These are phyloP conservation scores for Argyrosomus japonicus DNA, from an alignment of 2,113 vertebrate species.

Conservation along the genomic window DNA sequence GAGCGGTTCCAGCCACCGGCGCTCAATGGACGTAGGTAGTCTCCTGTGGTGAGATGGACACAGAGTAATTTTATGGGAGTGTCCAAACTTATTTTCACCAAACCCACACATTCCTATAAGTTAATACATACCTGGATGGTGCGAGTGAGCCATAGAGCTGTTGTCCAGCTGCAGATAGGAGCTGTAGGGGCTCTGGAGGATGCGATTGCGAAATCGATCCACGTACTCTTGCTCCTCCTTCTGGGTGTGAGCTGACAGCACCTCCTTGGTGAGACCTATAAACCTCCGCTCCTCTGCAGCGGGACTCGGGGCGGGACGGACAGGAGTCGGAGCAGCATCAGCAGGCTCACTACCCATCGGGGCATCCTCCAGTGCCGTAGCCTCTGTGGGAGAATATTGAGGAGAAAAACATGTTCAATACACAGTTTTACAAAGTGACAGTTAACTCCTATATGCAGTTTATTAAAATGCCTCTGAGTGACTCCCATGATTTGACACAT, in stretches of 20 bases:
- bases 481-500: constrained; percentile 1
- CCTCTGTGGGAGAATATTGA: constrained; percentile 84
- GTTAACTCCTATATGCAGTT: not conserved
- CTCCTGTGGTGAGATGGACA: constrained; percentile 64
- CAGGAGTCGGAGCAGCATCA: constrained; percentile 74
- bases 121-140: constrained; percentile 82
- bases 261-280: constrained; percentile 89
- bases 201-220: constrained; percentile 86
- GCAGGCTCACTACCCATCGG: constrained; percentile 82
- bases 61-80: not conserved
- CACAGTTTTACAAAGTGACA: not conserved
- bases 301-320: constrained; percentile 59
- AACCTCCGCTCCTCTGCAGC: constrained; percentile 79
- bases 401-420: not conserved
- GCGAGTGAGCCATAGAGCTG: constrained; percentile 81
- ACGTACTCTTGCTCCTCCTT: constrained; percentile 92
- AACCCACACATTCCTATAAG: not conserved
- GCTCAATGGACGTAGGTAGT: constrained; percentile 67
- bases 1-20: constrained; percentile 76
- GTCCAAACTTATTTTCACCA: not conserved
- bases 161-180: constrained; percentile 86
- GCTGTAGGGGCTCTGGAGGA: constrained; percentile 88
- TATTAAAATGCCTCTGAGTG: not conserved
- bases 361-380: constrained; percentile 85
- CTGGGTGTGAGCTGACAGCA: constrained; percentile 90